These are phyloP conservation scores for Chymomyza fuscimana DNA, from an alignment of 2,888 invertebrate species.

Conservation along the genomic window DNA sequence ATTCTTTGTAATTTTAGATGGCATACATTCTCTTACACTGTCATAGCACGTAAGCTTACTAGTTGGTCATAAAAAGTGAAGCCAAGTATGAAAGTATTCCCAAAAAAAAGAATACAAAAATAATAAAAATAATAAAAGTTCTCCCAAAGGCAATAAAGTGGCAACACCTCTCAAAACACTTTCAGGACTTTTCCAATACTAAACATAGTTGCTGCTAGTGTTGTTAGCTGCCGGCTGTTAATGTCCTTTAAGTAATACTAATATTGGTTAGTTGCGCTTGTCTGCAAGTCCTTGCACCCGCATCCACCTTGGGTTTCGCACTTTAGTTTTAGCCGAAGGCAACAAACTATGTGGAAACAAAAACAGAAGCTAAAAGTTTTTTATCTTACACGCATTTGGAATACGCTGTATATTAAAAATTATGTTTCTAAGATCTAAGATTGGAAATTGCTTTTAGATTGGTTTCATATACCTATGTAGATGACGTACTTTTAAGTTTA, in stretches of 20 bases:
- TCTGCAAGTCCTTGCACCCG: not conserved
- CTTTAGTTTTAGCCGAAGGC: not conserved
- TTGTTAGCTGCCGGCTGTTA: not conserved
- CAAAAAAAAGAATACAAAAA: conserved; percentile 17
- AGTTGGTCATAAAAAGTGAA: not conserved
- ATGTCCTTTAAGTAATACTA: not conserved
- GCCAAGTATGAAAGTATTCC: not conserved
- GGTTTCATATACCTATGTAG: too few relatives aligned
- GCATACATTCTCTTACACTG: not conserved
- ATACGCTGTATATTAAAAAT: not conserved
- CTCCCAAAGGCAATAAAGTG: conserved; percentile 66
- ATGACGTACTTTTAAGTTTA: too few relatives aligned
- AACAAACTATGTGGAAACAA: not conserved
- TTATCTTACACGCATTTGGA: not conserved
- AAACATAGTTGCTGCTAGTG: not conserved
- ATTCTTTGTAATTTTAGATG: conserved; percentile 63
- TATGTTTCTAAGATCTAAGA: not conserved
- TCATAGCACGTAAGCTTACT: conserved; percentile 21
- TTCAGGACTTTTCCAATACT: not conserved
- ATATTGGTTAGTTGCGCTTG: not conserved
- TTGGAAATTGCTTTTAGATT: too few relatives aligned
- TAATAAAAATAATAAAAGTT: conserved; percentile 71
- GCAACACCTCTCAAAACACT: conserved; percentile 55
- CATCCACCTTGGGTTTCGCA: not conserved
- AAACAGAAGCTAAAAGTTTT: not conserved